Evolutionary conservation across 2,113 vertebrate genomes (phyloP), one percentile per base, ranked within the genome.

Genomic region (Lycaon pictus): DNA sequence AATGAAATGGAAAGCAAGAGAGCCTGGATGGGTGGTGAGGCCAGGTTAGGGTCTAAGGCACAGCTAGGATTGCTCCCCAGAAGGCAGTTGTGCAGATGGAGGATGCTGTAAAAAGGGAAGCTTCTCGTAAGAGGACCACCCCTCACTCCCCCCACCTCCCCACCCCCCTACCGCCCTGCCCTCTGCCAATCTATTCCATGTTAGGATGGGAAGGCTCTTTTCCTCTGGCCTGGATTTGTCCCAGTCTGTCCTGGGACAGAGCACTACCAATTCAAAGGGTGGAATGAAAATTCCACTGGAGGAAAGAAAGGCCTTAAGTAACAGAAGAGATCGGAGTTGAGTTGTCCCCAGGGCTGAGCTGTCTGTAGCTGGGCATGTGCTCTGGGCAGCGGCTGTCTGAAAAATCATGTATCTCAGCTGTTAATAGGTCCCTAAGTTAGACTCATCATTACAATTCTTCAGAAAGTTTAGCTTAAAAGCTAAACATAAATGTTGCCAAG

Each of bases 61-160:
- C 5, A 27, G 37, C 13, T n/a, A 23, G 51, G 1, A 32, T 15
- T 0, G 5, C 22, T 69, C 1, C 55, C 37, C 20, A 3, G 32
- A 82, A 43, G 13, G 7, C 1, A 10, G 11, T 5, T 19, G 51
- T 37, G 22, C 7, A 37, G 51, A 56, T 20, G 19, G 20, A 80
- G 53, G 23, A 29, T 3, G 69, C 43, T 35, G 15, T 27, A 53
- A 60, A 22, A 48, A 29, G n/a, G 51, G 58, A 76, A 53, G 37
- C 20, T 56, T 51, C 20, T 63, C 56, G 43, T 90, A 16, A 85
- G 29, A 20, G 37, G 43, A 43, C 43, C 43, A 37, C 17, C 12
- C 25, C 17, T 17, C 7, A 43, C 43, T 7, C 43, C 43, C 43
- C 43, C 43, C 43, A 7, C 43, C 43, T 43, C 43, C 43, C 43